Percentiles rank a stretch among this genome's conserved stretches.
phyloP scores from a whole-genome alignment of 1,140 invertebrate species.

The Paralvinella palmiformis region DNA sequence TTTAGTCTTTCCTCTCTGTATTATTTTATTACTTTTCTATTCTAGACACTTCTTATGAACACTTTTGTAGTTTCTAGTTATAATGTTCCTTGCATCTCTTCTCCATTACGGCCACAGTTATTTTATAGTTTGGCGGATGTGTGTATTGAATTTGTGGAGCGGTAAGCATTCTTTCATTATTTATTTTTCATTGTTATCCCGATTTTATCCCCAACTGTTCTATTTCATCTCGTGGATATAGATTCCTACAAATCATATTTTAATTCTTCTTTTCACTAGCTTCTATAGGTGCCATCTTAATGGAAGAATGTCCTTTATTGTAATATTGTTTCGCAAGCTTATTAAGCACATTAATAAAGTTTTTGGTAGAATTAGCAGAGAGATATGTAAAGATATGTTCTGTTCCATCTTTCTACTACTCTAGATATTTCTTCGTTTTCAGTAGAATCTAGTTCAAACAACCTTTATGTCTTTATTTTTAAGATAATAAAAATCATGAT shows the following conservation, averaged over 20 bases:
- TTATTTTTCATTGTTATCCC: no score
- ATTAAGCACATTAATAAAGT: constrained; percentile 3
- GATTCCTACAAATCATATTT: constrained; percentile 1
- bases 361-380: constrained; percentile 5
- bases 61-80: no score
- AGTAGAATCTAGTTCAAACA: constrained; percentile 16
- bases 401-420: constrained; percentile 10
- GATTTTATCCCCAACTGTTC: no score
- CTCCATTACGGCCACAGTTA: no score
- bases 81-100: no score
- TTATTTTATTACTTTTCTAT: no score
- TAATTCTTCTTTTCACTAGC: neutral
- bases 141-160: no score
- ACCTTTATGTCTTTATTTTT: neutral
- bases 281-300: constrained; percentile 4
- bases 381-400: constrained; percentile 13
- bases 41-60: no score
- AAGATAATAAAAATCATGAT: neutral
- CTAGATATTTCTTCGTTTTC: constrained; percentile 18
- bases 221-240: no score
- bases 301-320: constrained; percentile 8
- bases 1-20: no score
- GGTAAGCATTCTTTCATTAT: no score
- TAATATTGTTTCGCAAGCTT: constrained; percentile 3
- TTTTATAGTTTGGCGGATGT: no score